Base-by-base conservation (phyloP, 2,888 invertebrate species). In the Limnephilus marmoratus region DNA sequence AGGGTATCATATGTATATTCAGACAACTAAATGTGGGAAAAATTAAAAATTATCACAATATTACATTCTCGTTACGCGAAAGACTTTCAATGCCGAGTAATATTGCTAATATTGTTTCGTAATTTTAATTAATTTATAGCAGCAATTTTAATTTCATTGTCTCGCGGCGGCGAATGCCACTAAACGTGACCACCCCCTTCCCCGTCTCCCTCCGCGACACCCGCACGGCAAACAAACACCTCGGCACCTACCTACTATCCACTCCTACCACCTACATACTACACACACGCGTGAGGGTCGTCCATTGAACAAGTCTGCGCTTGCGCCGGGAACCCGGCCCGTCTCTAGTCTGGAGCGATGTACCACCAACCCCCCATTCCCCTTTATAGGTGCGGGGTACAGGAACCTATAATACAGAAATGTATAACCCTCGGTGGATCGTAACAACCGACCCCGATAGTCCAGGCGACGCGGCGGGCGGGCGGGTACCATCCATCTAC, bases 231-330 rank as follows among this genome's bases (percentile, higher is more conserved):
- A 68, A 68, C 68, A 68, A 68, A n/a, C 68, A 68, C 68, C 68
- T 68, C 68, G 24, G 24, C 68, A 68, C 68, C 68, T n/a, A 68
- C 68, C 68, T 68, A 68, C 68, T 68, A 68, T 68, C n/a, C 68
- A n/a, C 83, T 83, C 37, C 83, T 34, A 86, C 37, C 34, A 87
- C 68, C 87, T 37, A 87, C 53, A 87, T 87, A 81, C 41, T 81
- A 90, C 81, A 81, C 81, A 81, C 90, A 90, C 81, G 81, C 81
- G 90, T 81, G 41, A 31, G 18, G 34, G 90, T 83, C 53, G 49
- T 91, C 90, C 91, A 91, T 91, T 91, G 91, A 91, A 90, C 91
- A 91, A 85, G 91, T 68, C 82, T 41, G 37, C 31, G 85, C 91
- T 90, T 90, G 91, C 91, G 91, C 85, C 68, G 82, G 34, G 53